Evolutionary conservation across 2,797 vertebrate genomes (phyloP), one percentile per base, ranked within the genome.

Genomic region (Xenops minutus): DNA sequence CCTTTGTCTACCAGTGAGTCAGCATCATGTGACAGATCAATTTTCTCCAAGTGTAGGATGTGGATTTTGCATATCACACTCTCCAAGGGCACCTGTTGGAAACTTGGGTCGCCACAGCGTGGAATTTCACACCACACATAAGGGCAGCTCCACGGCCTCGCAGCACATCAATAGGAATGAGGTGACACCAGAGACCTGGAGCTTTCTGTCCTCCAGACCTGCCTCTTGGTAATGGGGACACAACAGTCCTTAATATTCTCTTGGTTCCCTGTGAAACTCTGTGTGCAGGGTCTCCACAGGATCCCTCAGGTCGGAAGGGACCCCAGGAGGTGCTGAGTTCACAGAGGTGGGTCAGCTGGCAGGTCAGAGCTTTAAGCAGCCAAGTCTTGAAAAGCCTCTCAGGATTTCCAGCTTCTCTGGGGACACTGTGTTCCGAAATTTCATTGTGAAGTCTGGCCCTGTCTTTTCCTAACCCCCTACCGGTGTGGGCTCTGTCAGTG

Each of bases 11-110:
- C 69, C 8, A 92, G 51, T 92, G 86, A 97, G 91, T 93, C 95
- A 95, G 91, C 84, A 93, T 88, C 94, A 92, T n/a, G 81, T 95
- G 95, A 95, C 88, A 89, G 92, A 95, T 93, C 86, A 74, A 74
- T 96, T 93, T 94, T 74, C 93, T 55, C 2, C 32, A 34, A 92
- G 93, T 77, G 81, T 89, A 94, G 94, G 96, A 93, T 92, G 88
- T 73, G 56, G 84, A 96, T 92, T 95, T 94, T 92, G 84, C 75
- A 74, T 82, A 85, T 76, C 88, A 54, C 2, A 9, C 81, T 91
- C 84, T 91, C 71, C 68, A 82, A 82, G 90, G 93, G 94, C 92
- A 94, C 86, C 86, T 92, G 68, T 92, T 95, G 92, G 93, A 95
- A 97, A 89, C 93, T 91, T 85, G 72, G 80, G 91, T 91, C 37